phyloP scores from a whole-genome alignment of 2,113 vertebrate genomes.

The Neodontobutis hainanensis region DNA sequence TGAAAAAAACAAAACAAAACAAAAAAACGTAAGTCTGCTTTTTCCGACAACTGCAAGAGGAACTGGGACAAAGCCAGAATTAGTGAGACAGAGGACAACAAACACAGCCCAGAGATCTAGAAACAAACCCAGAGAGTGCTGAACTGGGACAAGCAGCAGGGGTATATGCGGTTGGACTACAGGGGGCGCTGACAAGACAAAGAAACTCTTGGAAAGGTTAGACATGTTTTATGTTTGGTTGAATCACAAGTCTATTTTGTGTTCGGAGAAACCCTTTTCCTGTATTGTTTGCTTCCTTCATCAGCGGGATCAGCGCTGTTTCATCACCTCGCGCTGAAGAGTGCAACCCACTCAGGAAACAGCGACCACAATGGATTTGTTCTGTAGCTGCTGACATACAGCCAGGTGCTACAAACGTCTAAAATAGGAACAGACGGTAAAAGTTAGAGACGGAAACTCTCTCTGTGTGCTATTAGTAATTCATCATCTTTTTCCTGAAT shows the following conservation, averaged over 20 bases:
- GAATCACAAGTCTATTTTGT: not conserved
- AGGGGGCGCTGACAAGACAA: no score
- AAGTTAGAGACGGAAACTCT: slow-evolving; percentile 36
- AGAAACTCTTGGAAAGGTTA: no score
- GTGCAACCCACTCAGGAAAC: slow-evolving; percentile 16
- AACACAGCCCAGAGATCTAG: no score
- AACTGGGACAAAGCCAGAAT: no score
- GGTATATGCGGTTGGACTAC: no score
- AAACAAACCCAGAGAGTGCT: no score
- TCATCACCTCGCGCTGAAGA: slow-evolving; percentile 37
- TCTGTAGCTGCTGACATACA: slow-evolving; percentile 50
- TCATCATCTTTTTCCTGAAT: slow-evolving; percentile 33
- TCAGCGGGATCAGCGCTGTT: slow-evolving; percentile 21
- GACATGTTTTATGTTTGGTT: no score
- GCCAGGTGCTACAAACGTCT: slow-evolving; percentile 43
- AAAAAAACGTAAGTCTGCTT: no score
- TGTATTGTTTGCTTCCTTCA: slow-evolving; percentile 20
- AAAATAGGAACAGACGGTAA: not conserved
- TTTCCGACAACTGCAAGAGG: no score
- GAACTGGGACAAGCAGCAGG: no score
- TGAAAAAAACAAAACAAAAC: no score
- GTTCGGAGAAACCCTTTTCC: slow-evolving; percentile 15
- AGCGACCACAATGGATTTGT: slow-evolving; percentile 49
- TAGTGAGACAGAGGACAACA: no score
- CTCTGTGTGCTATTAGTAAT: slow-evolving; percentile 37